A percentile compares a stretch with the other conserved stretches of the same genome.
Conservation (phyloP, 2,888 invertebrate species). For the Zygogramma bicolorata region DNA sequence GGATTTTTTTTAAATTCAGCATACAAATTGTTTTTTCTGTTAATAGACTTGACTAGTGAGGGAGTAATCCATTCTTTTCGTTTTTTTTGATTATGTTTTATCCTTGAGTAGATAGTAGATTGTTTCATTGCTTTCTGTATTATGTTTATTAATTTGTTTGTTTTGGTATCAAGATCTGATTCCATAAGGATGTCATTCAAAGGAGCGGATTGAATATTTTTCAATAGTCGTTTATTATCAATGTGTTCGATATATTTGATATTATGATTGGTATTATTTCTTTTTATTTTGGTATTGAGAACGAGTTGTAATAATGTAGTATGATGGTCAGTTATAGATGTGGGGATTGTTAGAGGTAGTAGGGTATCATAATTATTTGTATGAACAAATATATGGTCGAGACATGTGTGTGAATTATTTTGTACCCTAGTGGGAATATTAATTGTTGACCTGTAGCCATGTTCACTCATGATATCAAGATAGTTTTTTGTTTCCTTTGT, state of each 20-base stretch:
- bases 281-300: background rate
- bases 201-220: background rate
- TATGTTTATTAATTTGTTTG: background rate
- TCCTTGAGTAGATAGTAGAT: background rate
- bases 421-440: background rate
- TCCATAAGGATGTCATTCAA: background rate
- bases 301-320: background rate
- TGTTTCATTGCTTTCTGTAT: background rate
- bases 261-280: background rate
- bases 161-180: background rate
- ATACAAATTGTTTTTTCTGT: background rate
- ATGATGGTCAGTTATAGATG: background rate
- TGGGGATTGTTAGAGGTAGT: background rate
- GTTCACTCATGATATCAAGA: background rate
- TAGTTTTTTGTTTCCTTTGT: background rate
- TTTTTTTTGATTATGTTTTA: background rate
- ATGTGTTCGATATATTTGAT: background rate
- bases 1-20: background rate
- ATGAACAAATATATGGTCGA: background rate
- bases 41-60: background rate
- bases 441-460: background rate
- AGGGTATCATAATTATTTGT: background rate
- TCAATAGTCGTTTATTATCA: background rate
- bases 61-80: background rate
- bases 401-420: background rate